Conservation (phyloP, 1,140 invertebrate genomes). For the Papilio polyxenes region DNA sequence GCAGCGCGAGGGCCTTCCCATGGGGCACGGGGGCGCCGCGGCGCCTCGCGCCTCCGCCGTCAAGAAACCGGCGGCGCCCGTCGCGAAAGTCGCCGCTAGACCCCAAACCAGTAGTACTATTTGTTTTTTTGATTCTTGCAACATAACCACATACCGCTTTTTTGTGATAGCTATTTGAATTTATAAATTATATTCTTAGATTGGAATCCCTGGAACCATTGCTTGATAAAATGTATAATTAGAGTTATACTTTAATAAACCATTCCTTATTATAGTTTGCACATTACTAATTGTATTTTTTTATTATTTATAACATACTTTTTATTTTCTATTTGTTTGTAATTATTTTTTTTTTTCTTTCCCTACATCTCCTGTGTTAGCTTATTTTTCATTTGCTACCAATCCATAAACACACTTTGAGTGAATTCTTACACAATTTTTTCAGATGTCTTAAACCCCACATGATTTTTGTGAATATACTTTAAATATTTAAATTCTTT, state of each 20-base stretch:
- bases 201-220: slow-evolving; percentile 43
- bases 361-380: neutral
- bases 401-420: neutral
- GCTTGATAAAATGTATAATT: slow-evolving; percentile 38
- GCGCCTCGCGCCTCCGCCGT: slow-evolving; percentile 80
- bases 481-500: too few species aligned
- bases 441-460: slow-evolving; percentile 13
- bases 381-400: slow-evolving; percentile 23
- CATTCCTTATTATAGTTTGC: neutral
- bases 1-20: slow-evolving; percentile 90
- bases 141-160: slow-evolving; percentile 48
- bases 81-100: slow-evolving; percentile 80
- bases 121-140: slow-evolving; percentile 63
- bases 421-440: neutral
- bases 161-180: slow-evolving; percentile 21
- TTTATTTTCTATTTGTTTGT: slow-evolving; percentile 12
- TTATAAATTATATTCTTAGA: slow-evolving; percentile 22
- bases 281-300: slow-evolving; percentile 20
- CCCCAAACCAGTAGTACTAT: slow-evolving; percentile 82
- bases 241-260: slow-evolving; percentile 3
- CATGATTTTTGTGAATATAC: neutral
- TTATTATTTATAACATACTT: slow-evolving; percentile 28
- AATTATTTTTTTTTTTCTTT: neutral
- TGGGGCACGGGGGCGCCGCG: slow-evolving; percentile 86
- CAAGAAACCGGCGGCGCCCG: slow-evolving; percentile 74